Percentiles rank a stretch among this genome's conserved stretches.
Evolutionary conservation across 2,113 vertebrate genomes (phyloP).

Genomic region (Trogon melanurus): DNA sequence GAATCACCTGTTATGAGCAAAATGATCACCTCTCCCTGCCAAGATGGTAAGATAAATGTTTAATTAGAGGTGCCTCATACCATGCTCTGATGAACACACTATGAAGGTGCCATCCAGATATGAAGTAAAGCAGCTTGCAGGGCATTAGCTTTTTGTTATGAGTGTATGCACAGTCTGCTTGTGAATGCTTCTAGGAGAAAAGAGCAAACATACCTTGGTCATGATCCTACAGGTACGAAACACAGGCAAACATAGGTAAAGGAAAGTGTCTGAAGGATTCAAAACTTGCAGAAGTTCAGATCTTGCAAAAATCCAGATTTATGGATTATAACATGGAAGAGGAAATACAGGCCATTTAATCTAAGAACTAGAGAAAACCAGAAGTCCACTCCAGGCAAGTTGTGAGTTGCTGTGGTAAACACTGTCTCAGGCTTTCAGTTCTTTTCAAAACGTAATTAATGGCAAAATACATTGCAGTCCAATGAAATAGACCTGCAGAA

Average conservation of each 20-base stretch:
- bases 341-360: neutral
- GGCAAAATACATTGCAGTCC: neutral
- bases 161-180: neutral
- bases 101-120: neutral
- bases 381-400: neutral
- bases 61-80: neutral
- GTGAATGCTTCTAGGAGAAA: neutral
- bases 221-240: neutral
- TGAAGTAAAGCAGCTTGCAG: neutral
- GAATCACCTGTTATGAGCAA: neutral
- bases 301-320: neutral
- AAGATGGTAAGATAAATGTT: neutral
- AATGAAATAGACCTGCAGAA: neutral
- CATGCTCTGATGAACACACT: neutral
- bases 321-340: neutral
- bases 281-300: neutral
- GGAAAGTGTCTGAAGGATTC: neutral
- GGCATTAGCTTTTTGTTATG: neutral
- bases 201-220: neutral
- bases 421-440: neutral
- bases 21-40: neutral
- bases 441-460: neutral
- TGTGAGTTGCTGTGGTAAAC: neutral
- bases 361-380: neutral
- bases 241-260: neutral